Conservation (phyloP, 2,113 vertebrate species). For the Smithornis capensis region DNA sequence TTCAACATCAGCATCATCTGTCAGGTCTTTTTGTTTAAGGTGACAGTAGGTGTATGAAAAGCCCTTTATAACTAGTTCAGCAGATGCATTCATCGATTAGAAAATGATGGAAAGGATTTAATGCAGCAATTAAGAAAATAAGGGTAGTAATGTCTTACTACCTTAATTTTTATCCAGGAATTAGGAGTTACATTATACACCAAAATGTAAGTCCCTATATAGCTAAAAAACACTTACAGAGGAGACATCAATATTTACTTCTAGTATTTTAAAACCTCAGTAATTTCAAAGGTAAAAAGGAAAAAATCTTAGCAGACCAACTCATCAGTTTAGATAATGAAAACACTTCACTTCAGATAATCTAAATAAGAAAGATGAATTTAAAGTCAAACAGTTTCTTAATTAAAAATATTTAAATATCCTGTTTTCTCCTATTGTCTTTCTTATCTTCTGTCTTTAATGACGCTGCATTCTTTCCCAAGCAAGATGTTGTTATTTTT, state of each 20-base stretch:
- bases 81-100: background rate
- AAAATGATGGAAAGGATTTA: background rate
- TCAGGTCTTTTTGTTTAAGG: background rate
- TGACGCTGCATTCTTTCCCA: background rate
- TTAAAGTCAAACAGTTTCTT: background rate
- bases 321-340: background rate
- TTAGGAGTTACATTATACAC: background rate
- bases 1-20: background rate
- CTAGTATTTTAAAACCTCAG: background rate
- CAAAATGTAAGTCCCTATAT: background rate
- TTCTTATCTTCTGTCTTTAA: background rate
- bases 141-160: background rate
- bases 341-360: background rate
- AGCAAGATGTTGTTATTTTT: background rate
- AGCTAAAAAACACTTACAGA: background rate
- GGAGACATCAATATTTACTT: background rate
- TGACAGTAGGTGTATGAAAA: conserved; percentile 19
- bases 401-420: background rate
- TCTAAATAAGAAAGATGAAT: background rate
- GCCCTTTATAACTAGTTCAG: background rate
- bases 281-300: background rate
- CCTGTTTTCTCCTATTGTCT: background rate
- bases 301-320: background rate
- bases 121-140: background rate
- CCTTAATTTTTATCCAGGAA: background rate